phyloP scores from a whole-genome alignment of 2,113 vertebrate genomes.

The Propithecus coquereli region DNA sequence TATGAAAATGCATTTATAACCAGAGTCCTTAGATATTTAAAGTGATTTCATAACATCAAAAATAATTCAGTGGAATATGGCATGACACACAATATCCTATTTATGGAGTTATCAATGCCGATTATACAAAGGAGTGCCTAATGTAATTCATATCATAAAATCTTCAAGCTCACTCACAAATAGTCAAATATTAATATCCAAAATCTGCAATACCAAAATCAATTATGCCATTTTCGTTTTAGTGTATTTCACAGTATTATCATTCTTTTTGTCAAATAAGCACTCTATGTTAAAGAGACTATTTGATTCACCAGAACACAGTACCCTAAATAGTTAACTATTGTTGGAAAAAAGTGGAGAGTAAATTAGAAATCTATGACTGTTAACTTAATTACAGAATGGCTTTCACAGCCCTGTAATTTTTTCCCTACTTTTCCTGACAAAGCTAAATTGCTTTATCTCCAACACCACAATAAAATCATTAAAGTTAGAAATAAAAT shows the following conservation, averaged over 20 bases:
- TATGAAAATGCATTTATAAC: not conserved
- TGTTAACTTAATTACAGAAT: constrained; percentile 34
- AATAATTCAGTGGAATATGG: not conserved
- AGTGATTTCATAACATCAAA: not conserved
- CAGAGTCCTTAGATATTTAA: not conserved
- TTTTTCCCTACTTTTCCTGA: not conserved
- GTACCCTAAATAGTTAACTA: not conserved
- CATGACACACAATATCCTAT: not conserved
- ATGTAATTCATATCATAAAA: not conserved
- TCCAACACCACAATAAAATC: not conserved
- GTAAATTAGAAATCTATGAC: not conserved
- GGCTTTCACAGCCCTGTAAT: not conserved
- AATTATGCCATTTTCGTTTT: not conserved
- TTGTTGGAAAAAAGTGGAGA: not conserved
- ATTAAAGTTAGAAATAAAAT: constrained; percentile 46
- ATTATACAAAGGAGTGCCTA: not conserved
- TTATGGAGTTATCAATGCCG: not conserved
- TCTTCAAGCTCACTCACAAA: not conserved
- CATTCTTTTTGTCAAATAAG: not conserved
- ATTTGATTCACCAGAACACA: not conserved
- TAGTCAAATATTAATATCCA: not conserved
- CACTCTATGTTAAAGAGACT: not conserved
- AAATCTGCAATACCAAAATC: not conserved
- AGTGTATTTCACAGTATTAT: not conserved
- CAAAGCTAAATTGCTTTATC: constrained; percentile 34